Base-by-base conservation (phyloP, 2,888 invertebrate species). In the Pseudoips prasinana region DNA sequence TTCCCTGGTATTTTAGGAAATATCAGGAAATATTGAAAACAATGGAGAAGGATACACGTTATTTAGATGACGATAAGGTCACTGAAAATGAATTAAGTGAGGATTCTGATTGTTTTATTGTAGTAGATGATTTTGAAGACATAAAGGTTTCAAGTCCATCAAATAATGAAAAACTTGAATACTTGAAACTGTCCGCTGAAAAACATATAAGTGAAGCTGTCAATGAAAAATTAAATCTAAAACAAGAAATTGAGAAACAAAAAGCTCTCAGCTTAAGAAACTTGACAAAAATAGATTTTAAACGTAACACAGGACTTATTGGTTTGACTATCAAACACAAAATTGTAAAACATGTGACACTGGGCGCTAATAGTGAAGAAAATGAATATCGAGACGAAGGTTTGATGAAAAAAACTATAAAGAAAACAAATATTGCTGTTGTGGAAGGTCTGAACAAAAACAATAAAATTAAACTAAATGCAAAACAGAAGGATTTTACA, bases 241-340 rank as follows among this genome's bases (percentile, higher is more conserved):
- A 10, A 27, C 29, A 54, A 14, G 52, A 61, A 5, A 22, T 23
- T 3, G 49, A 56, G 31, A 19, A 51, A 26, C 26, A 33, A 29
- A 46, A 17, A 27, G 54, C 59, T n/a, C 8, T 57, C 6, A 44
- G 30, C 1, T 11, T 39, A 8, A 58, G 42, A 25, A 41, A 60
- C 39, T n/a, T 19, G 3, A 10, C 20, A n/a, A 30, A 48, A 34
- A 23, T 75, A 7, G 61, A 75, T 47, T 58, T 66, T 7, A 72
- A 68, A 43, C 65, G 52, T 33, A 76, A 75, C 37, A 47, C 17
- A 43, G 75, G 76, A 8, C 52, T 73, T 11, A 32, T 75, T 10
- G 76, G 75, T 6, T 46, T 76, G 38, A 73, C 54, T 52, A 51
- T 73, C 28, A 52, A 32, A 25, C 51, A 29, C 7, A 40, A 45